phyloP scores from a whole-genome alignment of 2,888 invertebrate species.

The Aricia artaxerxes region DNA sequence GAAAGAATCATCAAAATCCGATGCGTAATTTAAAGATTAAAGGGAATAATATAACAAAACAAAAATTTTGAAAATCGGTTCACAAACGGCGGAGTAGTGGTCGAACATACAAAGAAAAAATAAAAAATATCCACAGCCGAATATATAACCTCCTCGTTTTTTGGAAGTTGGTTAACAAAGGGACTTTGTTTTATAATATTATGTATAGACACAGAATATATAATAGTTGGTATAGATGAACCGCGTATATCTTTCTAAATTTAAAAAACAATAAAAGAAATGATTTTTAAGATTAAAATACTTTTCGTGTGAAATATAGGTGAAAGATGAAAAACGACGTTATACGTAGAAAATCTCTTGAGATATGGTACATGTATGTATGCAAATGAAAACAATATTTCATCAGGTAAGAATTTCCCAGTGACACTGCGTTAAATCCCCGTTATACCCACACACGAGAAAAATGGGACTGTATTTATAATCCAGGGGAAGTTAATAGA shows the following conservation, averaged over 20 bases:
- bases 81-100: too few species aligned
- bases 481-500: constrained; percentile 24
- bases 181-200: too few species aligned
- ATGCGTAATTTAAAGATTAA: too few species aligned
- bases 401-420: constrained; percentile 29
- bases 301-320: not conserved
- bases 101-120: too few species aligned
- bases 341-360: constrained; percentile 14
- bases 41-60: too few species aligned
- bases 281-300: not conserved
- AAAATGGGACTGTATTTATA: constrained; percentile 29
- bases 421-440: constrained; percentile 29
- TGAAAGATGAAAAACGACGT: constrained; percentile 5
- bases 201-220: too few species aligned
- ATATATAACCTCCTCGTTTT: too few species aligned
- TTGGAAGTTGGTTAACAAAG: too few species aligned
- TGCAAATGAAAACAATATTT: constrained; percentile 31
- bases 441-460: constrained; percentile 22
- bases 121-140: too few species aligned
- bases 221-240: not conserved
- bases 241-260: not conserved
- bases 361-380: constrained; percentile 24
- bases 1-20: too few species aligned
- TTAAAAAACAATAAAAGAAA: not conserved
- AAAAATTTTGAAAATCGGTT: too few species aligned